Evolutionary conservation across 2,888 invertebrate genomes (phyloP), one percentile per base, ranked within the genome.

Genomic region (Halictus quadricinctus): DNA sequence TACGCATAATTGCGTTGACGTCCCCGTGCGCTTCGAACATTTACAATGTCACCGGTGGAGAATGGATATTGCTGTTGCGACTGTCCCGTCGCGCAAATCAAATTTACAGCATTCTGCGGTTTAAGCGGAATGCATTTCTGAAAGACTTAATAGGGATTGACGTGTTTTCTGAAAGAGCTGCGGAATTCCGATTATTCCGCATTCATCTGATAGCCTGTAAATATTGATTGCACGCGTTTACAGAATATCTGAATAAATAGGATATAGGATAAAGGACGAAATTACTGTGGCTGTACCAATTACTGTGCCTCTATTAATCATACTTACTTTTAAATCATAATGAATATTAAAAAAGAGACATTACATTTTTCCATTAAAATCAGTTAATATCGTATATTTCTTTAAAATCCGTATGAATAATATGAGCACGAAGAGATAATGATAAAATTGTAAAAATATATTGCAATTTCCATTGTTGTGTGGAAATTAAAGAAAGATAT

Each of bases 1-100:
- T 82, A 73, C 84, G 85, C 84, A 83, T 83, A 83, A 84, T 83
- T 83, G 84, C 78, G 75, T 84, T 83, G 83, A 83, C 83, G 78
- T 76, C 58, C 29, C 48, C 58, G 13, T 58, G 73, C 72, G 48
- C 72, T 73, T 69, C 76, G 82, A 72, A 81, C 83, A 69, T 81
- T 76, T 66, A 81, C 76, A 54, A 36, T 54, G 83, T 73, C 82
- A 82, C 83, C 43, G 50, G 21, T 12, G 72, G 66, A 4, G 69
- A 43, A 83, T 58, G 76, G 43, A 83, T 82, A 69, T 76, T 58
- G 58, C 12, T 64, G 48, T 48, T 58, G 18, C 50, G n/a, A 29
- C 12, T 50, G 72, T 21, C 15, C 46, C 69, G 29, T 50, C 70
- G 46, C n/a, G 36, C n/a, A n/a, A 29, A 60, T 41, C 77, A 70